These are phyloP conservation scores for Melieria omissa DNA, from an alignment of 2,888 invertebrate genomes.

Conservation along the genomic window DNA sequence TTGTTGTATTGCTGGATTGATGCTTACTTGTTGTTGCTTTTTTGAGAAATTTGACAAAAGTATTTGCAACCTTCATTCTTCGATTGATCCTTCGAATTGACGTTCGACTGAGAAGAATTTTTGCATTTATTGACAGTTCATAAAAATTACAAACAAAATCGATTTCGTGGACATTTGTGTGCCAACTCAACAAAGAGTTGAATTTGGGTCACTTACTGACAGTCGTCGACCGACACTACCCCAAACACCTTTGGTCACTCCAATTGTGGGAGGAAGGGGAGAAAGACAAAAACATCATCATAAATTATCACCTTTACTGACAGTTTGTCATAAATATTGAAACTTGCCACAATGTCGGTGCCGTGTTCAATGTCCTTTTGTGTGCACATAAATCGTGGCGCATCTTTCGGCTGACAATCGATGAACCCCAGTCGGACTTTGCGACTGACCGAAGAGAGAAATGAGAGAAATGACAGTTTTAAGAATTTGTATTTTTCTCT, in stretches of 20 bases:
- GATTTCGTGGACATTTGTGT: no score
- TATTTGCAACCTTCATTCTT: no score
- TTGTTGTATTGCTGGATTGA: no score
- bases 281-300: conserved; percentile 31
- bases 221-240: background rate
- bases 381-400: background rate
- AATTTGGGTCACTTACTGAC: background rate
- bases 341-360: conserved; percentile 50
- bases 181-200: no score
- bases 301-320: conserved; percentile 44
- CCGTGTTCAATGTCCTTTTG: background rate
- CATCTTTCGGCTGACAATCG: conserved; percentile 9
- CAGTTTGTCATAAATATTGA: conserved; percentile 60
- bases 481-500: conserved; percentile 23
- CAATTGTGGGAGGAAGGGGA: conserved; percentile 32
- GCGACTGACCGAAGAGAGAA: background rate
- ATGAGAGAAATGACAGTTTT: conserved; percentile 15
- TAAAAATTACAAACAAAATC: no score
- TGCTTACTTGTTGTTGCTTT: no score
- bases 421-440: no score
- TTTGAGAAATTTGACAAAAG: no score
- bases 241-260: background rate
- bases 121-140: no score
- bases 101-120: no score
- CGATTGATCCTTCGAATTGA: no score